A percentile compares a stretch with the other conserved stretches of the same genome.
phyloP scores from a whole-genome alignment of 2,888 invertebrate genomes.

The Schizaphis graminum region DNA sequence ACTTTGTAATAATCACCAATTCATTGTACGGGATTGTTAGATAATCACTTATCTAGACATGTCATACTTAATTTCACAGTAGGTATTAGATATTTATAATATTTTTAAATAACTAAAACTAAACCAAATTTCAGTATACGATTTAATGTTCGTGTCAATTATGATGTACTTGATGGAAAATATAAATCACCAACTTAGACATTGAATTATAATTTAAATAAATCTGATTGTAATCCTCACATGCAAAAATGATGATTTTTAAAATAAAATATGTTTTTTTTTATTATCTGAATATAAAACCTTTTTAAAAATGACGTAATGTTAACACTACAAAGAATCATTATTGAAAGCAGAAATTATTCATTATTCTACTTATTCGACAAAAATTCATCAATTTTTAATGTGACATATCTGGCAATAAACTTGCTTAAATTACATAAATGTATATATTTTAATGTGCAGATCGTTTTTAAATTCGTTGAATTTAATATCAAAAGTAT shows the following conservation, averaged over 20 bases:
- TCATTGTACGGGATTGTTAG: too few relatives aligned
- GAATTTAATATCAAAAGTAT: background rate
- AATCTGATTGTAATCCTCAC: background rate
- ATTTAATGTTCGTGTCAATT: background rate
- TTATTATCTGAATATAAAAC: background rate
- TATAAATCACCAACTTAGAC: background rate
- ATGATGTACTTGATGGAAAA: background rate
- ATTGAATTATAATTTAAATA: background rate
- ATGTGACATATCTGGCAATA: background rate
- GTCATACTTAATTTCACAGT: background rate
- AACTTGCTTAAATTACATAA: background rate
- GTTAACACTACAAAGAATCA: background rate
- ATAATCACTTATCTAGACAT: background rate
- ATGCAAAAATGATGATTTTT: background rate
- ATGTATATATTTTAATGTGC: background rate
- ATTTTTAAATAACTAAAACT: background rate
- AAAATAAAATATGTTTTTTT: background rate
- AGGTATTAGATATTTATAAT: background rate
- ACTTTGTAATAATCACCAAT: background rate
- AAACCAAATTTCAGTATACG: background rate
- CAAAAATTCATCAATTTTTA: background rate
- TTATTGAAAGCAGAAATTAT: background rate
- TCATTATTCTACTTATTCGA: background rate
- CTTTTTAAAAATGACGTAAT: background rate
- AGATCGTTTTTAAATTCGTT: background rate